Base-by-base conservation (phyloP, 2,797 vertebrate genomes). In the Gouania willdenowi region DNA sequence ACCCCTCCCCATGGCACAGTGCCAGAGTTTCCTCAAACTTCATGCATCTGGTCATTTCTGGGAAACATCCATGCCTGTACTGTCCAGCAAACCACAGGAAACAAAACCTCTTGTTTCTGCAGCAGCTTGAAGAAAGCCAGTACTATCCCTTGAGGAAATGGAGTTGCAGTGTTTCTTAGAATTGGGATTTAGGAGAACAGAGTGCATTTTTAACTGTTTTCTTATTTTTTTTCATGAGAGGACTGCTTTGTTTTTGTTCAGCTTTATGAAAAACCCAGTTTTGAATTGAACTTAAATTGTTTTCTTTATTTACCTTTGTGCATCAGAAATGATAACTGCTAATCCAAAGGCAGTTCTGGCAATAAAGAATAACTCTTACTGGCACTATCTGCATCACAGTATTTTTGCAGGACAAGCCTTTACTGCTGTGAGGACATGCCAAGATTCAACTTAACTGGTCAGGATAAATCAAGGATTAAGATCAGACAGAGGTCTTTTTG, bases 11-110 rank as follows among this genome's bases (percentile, higher is more conserved):
- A n/a, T 59, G 28, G 64, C 35, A 0, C 51, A 3, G 15, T 1
- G 44, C 75, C 65, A 67, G 45, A 29, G 43, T 67, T 73, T 48
- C 49, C 59, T 79, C 8, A 11, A 71, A 77, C 79, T 75, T 66
- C 60, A 44, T 9, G 36, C 68, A 77, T 79, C 60, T 79, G 71
- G 41, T 67, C 38, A 47, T 66, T 82, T 86, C 71, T 79, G 51
- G 76, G 77, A 85, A 85, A 73, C 76, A 50, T 72, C 71, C 66
- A 53, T 60, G 34, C 23, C 43, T 46, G 21, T 32, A 56, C 39
- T 22, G 56, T 78, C 57, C 46, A 35, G 32, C 49, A 28, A 36
- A 44, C 42, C 42, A 17, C 49, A 65, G 56, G 37, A 75, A 77
- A 76, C 75, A 76, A 64, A 71, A 73, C 40, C 37, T 48, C 41